Conservation (phyloP, 23 tunicate species). For the Ascidia mentula region DNA sequence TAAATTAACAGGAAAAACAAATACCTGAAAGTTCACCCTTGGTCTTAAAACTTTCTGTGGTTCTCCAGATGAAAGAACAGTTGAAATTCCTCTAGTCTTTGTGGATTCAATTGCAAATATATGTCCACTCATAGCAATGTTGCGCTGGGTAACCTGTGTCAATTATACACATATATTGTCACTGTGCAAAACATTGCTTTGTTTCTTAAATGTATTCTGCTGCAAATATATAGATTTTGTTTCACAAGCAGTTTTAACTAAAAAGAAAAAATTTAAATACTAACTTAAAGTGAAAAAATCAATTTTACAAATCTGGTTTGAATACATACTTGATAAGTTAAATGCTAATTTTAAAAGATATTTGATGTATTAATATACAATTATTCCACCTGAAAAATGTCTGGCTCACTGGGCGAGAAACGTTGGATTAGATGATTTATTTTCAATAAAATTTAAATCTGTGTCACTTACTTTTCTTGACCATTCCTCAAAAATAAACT, state of each 20-base stretch:
- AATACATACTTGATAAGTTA: too few relatives aligned
- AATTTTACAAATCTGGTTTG: too few relatives aligned
- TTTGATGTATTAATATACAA: too few relatives aligned
- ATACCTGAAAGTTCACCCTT: conserved; percentile 86
- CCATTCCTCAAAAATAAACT: conserved; percentile 88
- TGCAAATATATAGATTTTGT: too few relatives aligned
- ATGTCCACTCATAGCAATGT: conserved; percentile 84
- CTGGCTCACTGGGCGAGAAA: too few relatives aligned
- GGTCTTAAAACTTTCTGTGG: conserved; percentile 55
- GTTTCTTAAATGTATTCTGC: neutral
- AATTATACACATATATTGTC: neutral
- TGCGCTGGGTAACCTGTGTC: conserved; percentile 72
- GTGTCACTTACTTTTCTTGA: conserved; percentile 55
- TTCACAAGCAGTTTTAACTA: too few relatives aligned
- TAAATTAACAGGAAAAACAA: neutral
- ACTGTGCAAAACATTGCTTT: neutral
- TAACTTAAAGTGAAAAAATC: too few relatives aligned
- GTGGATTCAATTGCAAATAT: conserved; percentile 92
- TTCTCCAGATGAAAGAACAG: conserved; percentile 30
- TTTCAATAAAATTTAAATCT: too few relatives aligned
- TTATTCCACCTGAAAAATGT: too few relatives aligned
- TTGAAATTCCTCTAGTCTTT: conserved; percentile 29
- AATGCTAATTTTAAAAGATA: too few relatives aligned
- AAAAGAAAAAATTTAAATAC: too few relatives aligned
- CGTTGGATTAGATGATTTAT: too few relatives aligned